These are phyloP conservation scores for Maniola hyperantus DNA, from an alignment of 2,888 invertebrate genomes.

Conservation along the genomic window DNA sequence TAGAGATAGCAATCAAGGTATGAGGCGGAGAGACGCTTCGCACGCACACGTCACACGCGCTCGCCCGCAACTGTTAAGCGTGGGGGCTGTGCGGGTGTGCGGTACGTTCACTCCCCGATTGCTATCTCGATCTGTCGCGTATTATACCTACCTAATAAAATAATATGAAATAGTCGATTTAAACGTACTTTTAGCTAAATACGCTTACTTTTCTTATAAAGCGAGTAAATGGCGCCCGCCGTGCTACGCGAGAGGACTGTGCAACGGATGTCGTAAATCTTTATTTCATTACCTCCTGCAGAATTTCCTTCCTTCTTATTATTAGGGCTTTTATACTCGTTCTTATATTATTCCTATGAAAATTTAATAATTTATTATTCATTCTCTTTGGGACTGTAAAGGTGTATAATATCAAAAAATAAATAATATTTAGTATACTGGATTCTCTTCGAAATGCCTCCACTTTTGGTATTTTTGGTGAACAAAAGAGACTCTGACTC, in stretches of 20 bases:
- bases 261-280: constrained; percentile 43
- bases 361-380: constrained; percentile 20
- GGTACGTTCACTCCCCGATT: no score
- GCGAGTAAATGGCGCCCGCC: constrained; percentile 18
- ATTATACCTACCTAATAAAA: background rate
- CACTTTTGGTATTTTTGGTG: background rate
- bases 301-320: constrained; percentile 40
- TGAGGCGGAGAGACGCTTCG: no score
- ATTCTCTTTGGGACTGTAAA: background rate
- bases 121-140: no score
- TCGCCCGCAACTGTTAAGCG: no score
- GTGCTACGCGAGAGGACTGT: constrained; percentile 33
- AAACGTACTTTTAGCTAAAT: constrained; percentile 16
- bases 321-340: constrained; percentile 36
- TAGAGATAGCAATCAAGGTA: no score
- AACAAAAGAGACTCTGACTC: background rate
- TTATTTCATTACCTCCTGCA: constrained; percentile 43
- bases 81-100: no score
- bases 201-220: constrained; percentile 23
- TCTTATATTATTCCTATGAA: constrained; percentile 35
- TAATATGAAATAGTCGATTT: constrained; percentile 18
- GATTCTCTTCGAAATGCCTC: background rate
- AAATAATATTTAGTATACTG: background rate
- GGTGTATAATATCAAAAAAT: background rate
- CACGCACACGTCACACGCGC: no score